phyloP scores from a whole-genome alignment of 2,113 vertebrate species.

The Riparia riparia region DNA sequence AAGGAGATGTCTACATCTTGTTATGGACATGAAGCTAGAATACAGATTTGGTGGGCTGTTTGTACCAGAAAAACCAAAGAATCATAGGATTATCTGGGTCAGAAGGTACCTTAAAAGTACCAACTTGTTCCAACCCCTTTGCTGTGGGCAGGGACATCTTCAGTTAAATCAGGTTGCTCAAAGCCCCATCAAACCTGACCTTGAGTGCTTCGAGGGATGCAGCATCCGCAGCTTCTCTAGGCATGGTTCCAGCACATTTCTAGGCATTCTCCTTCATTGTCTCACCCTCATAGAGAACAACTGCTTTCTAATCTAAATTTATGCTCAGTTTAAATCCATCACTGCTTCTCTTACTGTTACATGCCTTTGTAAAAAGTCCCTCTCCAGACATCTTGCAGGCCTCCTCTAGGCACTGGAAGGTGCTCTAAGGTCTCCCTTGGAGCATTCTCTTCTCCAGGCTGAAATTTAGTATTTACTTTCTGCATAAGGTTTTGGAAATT shows the following conservation, averaged over 20 bases:
- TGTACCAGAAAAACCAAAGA: background rate
- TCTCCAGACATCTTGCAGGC: background rate
- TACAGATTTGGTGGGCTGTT: background rate
- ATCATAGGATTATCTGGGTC: background rate
- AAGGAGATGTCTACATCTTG: background rate
- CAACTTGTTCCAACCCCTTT: background rate
- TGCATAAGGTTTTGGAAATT: background rate
- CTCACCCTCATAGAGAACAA: background rate
- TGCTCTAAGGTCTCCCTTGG: background rate
- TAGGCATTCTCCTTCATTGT: background rate
- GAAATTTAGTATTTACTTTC: background rate
- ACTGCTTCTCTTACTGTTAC: fast-evolving
- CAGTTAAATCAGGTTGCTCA: background rate
- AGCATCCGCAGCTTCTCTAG: background rate
- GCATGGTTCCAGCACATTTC: background rate
- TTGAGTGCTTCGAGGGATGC: background rate
- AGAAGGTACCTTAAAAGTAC: background rate
- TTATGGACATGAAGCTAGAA: background rate
- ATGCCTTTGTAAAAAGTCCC: background rate
- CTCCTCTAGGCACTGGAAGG: background rate
- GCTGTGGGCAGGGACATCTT: background rate
- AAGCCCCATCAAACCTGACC: background rate
- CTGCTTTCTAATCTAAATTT: background rate
- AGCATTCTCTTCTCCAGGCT: background rate
- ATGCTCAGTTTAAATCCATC: background rate